Percentiles rank a stretch among this genome's conserved stretches.
Evolutionary conservation across 2,797 vertebrate species (phyloP).

Genomic region (Eremophila alpestris): DNA sequence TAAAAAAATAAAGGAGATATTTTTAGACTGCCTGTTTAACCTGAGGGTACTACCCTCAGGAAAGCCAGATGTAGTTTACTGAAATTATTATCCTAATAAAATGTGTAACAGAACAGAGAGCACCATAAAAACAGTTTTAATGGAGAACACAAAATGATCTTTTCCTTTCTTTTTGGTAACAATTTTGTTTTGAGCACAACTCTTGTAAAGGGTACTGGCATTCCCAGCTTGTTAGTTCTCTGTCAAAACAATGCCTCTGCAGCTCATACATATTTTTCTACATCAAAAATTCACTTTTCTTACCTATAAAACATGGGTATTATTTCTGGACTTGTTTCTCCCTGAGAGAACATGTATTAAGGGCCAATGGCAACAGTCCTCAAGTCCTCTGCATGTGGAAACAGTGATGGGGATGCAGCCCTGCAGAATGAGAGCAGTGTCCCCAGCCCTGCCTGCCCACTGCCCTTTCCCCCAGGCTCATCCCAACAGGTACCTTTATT

Average conservation of each 20-base stretch:
- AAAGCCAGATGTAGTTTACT: conserved; percentile 63
- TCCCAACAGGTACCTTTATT: background rate
- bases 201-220: background rate
- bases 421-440: background rate
- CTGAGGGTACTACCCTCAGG: conserved; percentile 51
- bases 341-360: background rate
- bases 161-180: conserved; percentile 3
- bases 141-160: background rate
- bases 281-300: background rate
- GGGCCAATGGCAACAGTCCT: background rate
- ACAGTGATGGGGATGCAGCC: background rate
- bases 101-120: conserved; percentile 46
- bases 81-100: conserved; percentile 67
- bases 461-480: background rate
- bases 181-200: conserved; percentile 19
- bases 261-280: background rate
- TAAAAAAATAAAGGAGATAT: conserved; percentile 21
- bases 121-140: conserved; percentile 45
- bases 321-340: background rate
- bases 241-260: background rate
- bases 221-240: background rate
- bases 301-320: background rate
- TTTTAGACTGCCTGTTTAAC: conserved; percentile 61
- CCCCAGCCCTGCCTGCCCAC: background rate
- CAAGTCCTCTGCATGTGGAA: background rate